A percentile compares a stretch with the other conserved stretches of the same genome.
Conservation (phyloP, 2,113 vertebrate genomes). For the Hypomesus transpacificus region DNA sequence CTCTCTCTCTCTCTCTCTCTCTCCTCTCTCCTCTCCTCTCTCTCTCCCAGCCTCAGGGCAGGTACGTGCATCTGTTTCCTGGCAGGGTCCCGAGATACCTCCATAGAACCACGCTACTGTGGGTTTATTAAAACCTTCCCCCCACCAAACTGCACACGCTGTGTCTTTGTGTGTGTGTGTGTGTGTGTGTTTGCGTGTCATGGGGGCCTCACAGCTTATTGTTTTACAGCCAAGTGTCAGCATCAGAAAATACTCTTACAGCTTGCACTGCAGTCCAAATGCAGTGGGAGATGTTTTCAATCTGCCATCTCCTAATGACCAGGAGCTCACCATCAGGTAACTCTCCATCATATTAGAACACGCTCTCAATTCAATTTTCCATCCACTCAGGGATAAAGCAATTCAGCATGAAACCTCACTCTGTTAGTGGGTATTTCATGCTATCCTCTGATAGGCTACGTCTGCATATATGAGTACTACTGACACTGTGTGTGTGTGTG, state of each 20-base stretch:
- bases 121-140: slow-evolving; percentile 68
- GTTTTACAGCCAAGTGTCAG: slow-evolving; percentile 37
- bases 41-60: slow-evolving; percentile 50
- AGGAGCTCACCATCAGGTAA: no score
- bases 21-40: not conserved
- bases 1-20: slow-evolving; percentile 1
- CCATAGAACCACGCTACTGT: slow-evolving; percentile 61
- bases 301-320: not conserved
- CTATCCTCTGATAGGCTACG: no score
- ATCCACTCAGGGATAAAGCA: no score
- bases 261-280: not conserved
- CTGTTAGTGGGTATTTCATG: no score
- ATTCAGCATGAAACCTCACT: no score
- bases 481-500: no score
- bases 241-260: slow-evolving; percentile 24
- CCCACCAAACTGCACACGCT: slow-evolving; percentile 48
- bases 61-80: slow-evolving; percentile 66
- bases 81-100: slow-evolving; percentile 60
- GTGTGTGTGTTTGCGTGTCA: slow-evolving; percentile 33
- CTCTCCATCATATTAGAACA: no score
- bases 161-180: slow-evolving; percentile 1
- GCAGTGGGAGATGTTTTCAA: not conserved
- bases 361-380: no score
- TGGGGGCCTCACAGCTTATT: slow-evolving; percentile 37
- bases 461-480: no score